Conservation (phyloP, 2,113 vertebrate species). For the Corythaeola cristata region DNA sequence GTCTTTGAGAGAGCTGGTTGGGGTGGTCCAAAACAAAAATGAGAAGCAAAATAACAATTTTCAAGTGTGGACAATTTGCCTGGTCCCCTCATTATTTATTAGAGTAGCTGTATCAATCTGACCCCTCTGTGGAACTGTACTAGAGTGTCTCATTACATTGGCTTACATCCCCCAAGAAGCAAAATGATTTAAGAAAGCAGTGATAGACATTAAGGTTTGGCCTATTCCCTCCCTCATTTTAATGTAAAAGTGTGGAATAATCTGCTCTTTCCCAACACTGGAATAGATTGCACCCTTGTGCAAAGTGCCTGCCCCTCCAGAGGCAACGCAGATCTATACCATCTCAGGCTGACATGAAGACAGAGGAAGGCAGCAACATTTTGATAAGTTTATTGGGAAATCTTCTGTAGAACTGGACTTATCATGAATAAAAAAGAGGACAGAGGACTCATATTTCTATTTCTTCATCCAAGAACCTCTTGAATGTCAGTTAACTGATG, state of each 20-base stretch:
- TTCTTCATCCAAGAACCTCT: background rate
- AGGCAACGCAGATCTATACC: background rate
- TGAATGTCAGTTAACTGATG: background rate
- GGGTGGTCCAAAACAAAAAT: background rate
- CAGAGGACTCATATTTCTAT: background rate
- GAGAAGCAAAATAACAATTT: background rate
- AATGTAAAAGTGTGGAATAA: background rate
- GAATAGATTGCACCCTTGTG: background rate
- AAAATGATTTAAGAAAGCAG: background rate
- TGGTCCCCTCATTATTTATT: background rate
- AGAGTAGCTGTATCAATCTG: background rate
- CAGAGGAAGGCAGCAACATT: background rate
- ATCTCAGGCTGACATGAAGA: background rate
- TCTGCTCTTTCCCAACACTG: background rate
- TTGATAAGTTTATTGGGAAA: background rate
- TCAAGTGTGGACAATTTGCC: background rate
- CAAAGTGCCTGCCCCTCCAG: background rate
- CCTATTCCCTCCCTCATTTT: background rate
- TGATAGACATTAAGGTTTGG: background rate
- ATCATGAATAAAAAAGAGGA: background rate
- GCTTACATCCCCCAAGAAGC: rapidly evolving
- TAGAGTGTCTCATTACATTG: background rate
- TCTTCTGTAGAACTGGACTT: background rate
- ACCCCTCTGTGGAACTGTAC: background rate
- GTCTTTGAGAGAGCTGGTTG: background rate